Percentiles rank a stretch among this genome's conserved stretches.
Evolutionary conservation across 2,797 vertebrate species (phyloP).

Genomic region (Triplophysa bombifrons): DNA sequence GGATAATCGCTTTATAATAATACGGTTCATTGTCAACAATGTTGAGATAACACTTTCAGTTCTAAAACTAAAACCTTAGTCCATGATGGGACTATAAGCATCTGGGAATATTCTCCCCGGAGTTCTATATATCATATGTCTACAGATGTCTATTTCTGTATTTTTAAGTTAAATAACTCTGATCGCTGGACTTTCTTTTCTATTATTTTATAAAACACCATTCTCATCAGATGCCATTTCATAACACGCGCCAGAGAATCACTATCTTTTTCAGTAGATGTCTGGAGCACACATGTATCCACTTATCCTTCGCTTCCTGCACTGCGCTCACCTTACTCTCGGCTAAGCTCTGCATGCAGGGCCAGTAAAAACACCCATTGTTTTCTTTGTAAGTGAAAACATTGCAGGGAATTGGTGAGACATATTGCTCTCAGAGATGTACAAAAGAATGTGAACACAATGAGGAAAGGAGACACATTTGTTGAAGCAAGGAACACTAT

Average conservation of each 20-base stretch:
- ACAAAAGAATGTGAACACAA: neutral
- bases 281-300: constrained; percentile 49
- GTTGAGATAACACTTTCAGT: no score
- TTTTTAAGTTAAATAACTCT: neutral
- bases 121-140: no score
- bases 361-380: constrained; percentile 55
- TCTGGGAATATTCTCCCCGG: no score
- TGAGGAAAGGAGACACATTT: neutral
- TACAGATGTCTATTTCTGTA: no score
- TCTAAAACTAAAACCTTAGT: no score
- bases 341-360: constrained; percentile 40
- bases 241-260: constrained; percentile 3
- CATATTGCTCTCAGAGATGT: constrained; percentile 20
- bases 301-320: constrained; percentile 53
- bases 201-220: neutral
- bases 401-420: constrained; percentile 22
- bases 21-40: no score
- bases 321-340: constrained; percentile 51
- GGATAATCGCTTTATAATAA: no score
- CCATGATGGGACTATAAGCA: no score
- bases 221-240: neutral
- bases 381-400: constrained; percentile 47
- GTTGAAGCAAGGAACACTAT: neutral
- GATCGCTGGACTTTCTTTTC: no score
- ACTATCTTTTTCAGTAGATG: neutral